Conservation (phyloP, 64 coral and sea anemone genomes). For the Pocillopora verrucosa region DNA sequence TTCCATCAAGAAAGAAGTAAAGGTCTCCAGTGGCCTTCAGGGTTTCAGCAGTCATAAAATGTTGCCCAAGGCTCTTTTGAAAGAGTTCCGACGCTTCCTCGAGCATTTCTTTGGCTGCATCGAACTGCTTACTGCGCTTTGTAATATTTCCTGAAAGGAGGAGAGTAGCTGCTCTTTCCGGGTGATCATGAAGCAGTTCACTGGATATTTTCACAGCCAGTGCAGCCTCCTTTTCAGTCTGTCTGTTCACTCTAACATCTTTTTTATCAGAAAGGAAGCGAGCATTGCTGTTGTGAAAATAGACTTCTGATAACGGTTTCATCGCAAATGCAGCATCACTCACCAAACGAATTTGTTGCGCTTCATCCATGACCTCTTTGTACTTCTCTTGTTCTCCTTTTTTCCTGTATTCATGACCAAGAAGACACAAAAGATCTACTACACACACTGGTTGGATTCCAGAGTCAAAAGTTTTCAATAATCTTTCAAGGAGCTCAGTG, state of each 20-base stretch:
- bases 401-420: constrained; percentile 10
- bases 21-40: constrained; percentile 33
- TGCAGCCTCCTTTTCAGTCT: background rate
- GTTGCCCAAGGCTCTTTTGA: background rate
- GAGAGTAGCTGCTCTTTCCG: background rate
- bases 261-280: background rate
- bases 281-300: constrained; percentile 14
- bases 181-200: background rate
- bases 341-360: background rate
- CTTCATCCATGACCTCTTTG: constrained; percentile 12
- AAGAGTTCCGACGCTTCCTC: constrained; percentile 5
- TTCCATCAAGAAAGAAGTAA: background rate
- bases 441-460: background rate
- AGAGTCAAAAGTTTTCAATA: background rate
- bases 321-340: background rate
- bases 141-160: background rate
- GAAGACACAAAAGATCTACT: constrained; percentile 3
- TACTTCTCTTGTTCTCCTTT: background rate
- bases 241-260: background rate
- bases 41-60: constrained; percentile 25
- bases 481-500: background rate
- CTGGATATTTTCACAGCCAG: background rate
- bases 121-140: background rate
- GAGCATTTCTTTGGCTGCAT: constrained; percentile 17
- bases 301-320: background rate